Conservation (phyloP, 2,888 invertebrate genomes). For the Terebella lapidaria region DNA sequence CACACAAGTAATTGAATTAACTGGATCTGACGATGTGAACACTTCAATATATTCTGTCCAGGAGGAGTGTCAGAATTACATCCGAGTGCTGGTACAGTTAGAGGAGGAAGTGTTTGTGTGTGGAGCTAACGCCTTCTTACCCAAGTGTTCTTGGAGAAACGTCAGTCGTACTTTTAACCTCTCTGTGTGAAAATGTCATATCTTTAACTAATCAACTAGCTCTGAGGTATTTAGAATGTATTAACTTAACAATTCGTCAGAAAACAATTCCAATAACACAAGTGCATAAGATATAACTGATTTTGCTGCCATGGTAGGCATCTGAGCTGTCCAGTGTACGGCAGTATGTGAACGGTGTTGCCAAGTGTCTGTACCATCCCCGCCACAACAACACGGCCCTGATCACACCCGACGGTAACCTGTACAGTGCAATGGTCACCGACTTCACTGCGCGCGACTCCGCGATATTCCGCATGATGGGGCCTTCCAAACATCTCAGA, state of each 20-base stretch:
- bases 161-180: constrained; percentile 34
- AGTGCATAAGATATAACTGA: too few species aligned
- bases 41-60: too few species aligned
- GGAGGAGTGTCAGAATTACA: constrained; percentile 80
- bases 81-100: constrained; percentile 76
- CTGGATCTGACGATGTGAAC: too few species aligned
- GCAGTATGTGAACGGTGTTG: constrained; percentile 67
- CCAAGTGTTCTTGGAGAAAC: constrained; percentile 77
- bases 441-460: constrained; percentile 54
- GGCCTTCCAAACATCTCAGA: constrained; percentile 61
- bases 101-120: constrained; percentile 74
- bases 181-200: background rate
- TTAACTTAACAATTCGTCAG: too few species aligned
- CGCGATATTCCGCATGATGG: constrained; percentile 68
- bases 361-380: constrained; percentile 82
- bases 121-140: constrained; percentile 87
- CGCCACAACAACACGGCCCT: constrained; percentile 78
- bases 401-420: constrained; percentile 52
- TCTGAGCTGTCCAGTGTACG: too few species aligned
- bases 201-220: too few species aligned
- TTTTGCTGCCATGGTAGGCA: too few species aligned
- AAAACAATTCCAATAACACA: too few species aligned
- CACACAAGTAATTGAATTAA: too few species aligned
- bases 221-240: too few species aligned
- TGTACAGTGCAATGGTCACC: constrained; percentile 44